Conservation (phyloP, 2,888 invertebrate genomes). For the Oscheius myriophilus region DNA sequence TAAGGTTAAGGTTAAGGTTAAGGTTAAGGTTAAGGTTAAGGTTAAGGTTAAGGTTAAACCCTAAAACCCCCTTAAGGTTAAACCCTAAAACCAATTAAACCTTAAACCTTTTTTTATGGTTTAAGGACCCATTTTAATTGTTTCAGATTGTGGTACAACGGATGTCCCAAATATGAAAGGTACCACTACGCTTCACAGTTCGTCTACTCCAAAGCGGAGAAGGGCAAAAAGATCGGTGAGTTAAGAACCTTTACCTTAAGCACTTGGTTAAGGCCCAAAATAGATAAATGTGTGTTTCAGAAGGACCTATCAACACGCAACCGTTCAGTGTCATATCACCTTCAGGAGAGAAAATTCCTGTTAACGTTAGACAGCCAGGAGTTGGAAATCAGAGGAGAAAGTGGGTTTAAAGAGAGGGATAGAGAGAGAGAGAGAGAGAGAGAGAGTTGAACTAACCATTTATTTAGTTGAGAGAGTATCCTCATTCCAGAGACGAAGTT, state of each 20-base stretch:
- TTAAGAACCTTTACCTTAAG: too few species aligned
- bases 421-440: neutral
- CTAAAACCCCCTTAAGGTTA: too few species aligned
- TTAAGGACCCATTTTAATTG: too few species aligned
- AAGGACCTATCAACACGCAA: constrained; percentile 42
- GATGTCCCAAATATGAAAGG: constrained; percentile 63
- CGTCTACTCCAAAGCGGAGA: constrained; percentile 65
- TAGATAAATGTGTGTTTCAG: constrained; percentile 24
- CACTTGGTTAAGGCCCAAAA: neutral
- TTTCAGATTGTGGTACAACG: constrained; percentile 59
- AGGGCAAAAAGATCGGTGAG: constrained; percentile 59
- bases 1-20: too few species aligned
- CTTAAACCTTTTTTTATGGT: too few species aligned
- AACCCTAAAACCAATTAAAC: too few species aligned
- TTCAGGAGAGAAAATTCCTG: constrained; percentile 43
- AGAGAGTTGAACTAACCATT: too few species aligned
- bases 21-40: too few species aligned
- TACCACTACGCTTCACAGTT: constrained; percentile 66
- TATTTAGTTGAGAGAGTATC: too few species aligned
- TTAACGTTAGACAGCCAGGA: constrained; percentile 35
- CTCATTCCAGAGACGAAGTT: constrained; percentile 8
- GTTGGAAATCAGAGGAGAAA: constrained; percentile 17
- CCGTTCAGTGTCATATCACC: constrained; percentile 47
- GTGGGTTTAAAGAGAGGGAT: constrained; percentile 1
- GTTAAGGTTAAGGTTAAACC: too few species aligned